Percentiles rank a stretch among this genome's conserved stretches.
These are phyloP conservation scores for Drosophila anomalata DNA, from an alignment of 2,888 invertebrate species.

Conservation along the genomic window DNA sequence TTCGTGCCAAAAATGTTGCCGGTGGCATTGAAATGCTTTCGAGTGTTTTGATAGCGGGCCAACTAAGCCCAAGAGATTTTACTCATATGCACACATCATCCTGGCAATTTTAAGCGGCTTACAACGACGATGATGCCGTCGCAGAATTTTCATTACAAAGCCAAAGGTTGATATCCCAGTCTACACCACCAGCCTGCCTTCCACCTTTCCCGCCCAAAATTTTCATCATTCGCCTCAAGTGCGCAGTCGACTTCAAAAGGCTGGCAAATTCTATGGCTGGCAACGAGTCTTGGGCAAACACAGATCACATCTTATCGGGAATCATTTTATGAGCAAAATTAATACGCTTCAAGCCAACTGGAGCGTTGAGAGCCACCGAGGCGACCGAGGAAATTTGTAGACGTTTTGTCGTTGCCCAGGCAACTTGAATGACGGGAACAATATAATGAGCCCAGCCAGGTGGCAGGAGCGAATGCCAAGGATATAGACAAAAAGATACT, in stretches of 20 bases:
- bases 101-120: constrained; percentile 69
- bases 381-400: constrained; percentile 61
- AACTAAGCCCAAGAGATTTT: constrained; percentile 39
- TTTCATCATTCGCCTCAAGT: constrained; percentile 13
- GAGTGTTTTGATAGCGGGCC: constrained; percentile 49
- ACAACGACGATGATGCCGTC: constrained; percentile 42
- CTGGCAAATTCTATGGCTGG: constrained; percentile 28
- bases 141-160: constrained; percentile 74
- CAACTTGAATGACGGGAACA: constrained; percentile 44
- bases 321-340: constrained; percentile 75
- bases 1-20: constrained; percentile 37
- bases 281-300: constrained; percentile 56
- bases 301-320: constrained; percentile 78
- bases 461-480: constrained; percentile 60
- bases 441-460: constrained; percentile 65
- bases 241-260: constrained; percentile 50
- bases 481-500: constrained; percentile 43
- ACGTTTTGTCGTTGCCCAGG: constrained; percentile 56
- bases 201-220: not conserved
- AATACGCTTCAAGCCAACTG: constrained; percentile 52
- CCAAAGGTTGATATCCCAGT: constrained; percentile 58
- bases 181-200: not conserved
- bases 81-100: constrained; percentile 46
- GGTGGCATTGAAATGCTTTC: constrained; percentile 18
- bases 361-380: constrained; percentile 35